phyloP scores from a whole-genome alignment of 2,797 vertebrate species.

The Parambassis ranga region DNA sequence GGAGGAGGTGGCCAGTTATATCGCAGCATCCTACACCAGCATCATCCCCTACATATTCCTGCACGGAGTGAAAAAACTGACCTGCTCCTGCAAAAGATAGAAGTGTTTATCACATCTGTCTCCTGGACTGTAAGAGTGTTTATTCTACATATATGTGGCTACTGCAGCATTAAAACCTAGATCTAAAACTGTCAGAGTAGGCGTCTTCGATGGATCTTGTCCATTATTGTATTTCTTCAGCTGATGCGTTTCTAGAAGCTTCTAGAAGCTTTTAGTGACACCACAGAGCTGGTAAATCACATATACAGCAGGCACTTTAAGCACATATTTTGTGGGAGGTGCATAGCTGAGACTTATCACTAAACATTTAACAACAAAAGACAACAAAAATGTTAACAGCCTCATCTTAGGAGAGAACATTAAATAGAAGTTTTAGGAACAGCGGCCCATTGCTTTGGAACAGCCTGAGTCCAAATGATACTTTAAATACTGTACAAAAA shows the following conservation, averaged over 20 bases:
- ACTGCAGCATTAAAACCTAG: background rate
- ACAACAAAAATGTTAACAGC: too few species aligned
- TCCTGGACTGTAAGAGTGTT: background rate
- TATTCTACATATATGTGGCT: background rate
- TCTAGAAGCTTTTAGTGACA: too few species aligned
- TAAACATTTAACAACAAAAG: background rate
- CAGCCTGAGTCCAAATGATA: too few species aligned
- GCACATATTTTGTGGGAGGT: background rate
- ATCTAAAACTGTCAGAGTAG: background rate
- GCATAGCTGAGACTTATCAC: background rate
- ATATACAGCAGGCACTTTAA: too few species aligned
- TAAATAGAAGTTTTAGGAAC: too few species aligned
- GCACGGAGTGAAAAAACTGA: slow-evolving; percentile 78
- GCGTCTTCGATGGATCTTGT: background rate
- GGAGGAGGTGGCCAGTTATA: slow-evolving; percentile 75
- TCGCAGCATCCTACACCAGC: slow-evolving; percentile 79
- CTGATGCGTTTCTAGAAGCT: background rate
- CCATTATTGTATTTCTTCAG: background rate
- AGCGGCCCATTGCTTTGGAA: too few species aligned
- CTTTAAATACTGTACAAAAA: too few species aligned
- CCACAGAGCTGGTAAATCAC: too few species aligned
- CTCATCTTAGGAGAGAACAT: too few species aligned
- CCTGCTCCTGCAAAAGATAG: slow-evolving; percentile 62
- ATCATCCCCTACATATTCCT: slow-evolving; percentile 84
- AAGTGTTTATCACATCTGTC: background rate